Evolutionary conservation across 1,140 invertebrate species (phyloP), one percentile per base, ranked within the genome.

Genomic region (Brachionus paranguensis): DNA sequence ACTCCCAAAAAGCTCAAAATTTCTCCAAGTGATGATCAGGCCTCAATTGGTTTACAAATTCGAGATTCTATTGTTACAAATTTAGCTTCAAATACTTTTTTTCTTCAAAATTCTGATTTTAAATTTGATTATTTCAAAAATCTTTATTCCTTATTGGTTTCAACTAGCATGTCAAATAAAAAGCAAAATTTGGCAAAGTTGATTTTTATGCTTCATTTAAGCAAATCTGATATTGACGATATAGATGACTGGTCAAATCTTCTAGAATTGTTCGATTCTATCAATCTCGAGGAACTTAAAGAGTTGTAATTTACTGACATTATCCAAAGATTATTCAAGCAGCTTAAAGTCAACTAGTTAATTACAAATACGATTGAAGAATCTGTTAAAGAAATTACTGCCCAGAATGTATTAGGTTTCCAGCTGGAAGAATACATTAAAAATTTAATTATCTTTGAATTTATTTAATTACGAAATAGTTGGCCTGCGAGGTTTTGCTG

Each of bases 1-100:
- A 68, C 64, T 68, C 64, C 64, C 29, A 68, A 68, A 68, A 68
- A 68, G 24, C 33, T 68, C 5, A 37, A 68, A 68, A 68, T 68
- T 11, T 68, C 64, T 68, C 64, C 64, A 33, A 68, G 7, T 37
- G 64, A 68, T 37, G n/a, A 68, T 37, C 29, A 33, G 3, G 33
- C 3, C 11, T 68, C 64, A 2, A 29, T 68, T 68, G 24, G 1
- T 29, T 68, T 68, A 68, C 27, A 68, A 68, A 68, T 68, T 10
- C 64, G 27, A 68, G 33, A 68, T 68, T 24, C 64, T 33, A 27
- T 68, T 33, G 64, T 68, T 68, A 33, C 64, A 68, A 68, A 68
- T 68, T 37, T 68, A 68, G 64, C 27, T 10, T 10, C 33, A 12
- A 68, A 68, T 68, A 3, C 29, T 12, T 68, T 33, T 27, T 68